These are phyloP conservation scores for Chrysocyon brachyurus DNA, from an alignment of 2,797 vertebrate genomes.

Conservation along the genomic window DNA sequence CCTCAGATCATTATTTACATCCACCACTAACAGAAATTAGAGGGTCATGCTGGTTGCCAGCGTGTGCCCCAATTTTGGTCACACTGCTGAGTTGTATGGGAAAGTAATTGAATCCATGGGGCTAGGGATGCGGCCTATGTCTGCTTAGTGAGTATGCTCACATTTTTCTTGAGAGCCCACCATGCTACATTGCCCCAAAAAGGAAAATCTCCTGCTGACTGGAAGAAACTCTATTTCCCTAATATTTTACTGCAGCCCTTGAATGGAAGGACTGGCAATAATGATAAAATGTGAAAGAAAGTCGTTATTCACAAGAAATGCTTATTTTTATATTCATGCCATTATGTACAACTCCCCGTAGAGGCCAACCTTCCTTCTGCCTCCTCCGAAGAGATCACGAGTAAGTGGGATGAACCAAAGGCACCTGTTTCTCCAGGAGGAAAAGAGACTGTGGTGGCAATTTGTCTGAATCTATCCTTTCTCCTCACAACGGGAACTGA, in stretches of 20 bases:
- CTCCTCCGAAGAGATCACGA: neutral
- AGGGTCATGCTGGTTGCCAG: neutral
- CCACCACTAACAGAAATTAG: neutral
- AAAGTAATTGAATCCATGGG: constrained; percentile 4
- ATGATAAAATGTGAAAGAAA: neutral
- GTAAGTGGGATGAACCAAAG: neutral
- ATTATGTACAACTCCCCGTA: neutral
- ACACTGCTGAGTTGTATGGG: neutral
- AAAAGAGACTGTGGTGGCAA: neutral
- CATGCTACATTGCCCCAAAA: neutral
- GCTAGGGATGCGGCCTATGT: neutral
- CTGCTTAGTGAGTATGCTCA: neutral
- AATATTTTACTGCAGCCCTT: neutral
- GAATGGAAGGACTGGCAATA: neutral
- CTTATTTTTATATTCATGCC: neutral
- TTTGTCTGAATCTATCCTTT: neutral
- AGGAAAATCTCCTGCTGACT: neutral
- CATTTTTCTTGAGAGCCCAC: neutral
- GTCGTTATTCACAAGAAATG: neutral
- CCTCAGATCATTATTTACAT: neutral
- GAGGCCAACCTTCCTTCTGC: neutral
- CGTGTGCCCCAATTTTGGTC: neutral
- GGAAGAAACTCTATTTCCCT: neutral
- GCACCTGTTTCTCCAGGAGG: neutral
- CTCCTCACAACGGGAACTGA: neutral